Percentiles rank a stretch among this genome's conserved stretches.
Conservation (phyloP, 2,888 invertebrate species). For the Drosophila testacea region DNA sequence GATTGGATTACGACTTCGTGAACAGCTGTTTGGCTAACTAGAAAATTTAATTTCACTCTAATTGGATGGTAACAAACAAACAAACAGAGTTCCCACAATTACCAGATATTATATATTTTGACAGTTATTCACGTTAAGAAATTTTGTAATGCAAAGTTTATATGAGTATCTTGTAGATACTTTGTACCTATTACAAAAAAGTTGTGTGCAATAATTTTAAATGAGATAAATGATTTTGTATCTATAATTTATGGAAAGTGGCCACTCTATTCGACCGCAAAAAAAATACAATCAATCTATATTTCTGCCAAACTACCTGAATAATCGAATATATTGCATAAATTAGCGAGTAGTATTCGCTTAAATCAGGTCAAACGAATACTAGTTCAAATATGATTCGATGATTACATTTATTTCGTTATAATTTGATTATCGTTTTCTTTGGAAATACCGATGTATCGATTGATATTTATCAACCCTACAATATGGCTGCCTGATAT, state of each 20-base stretch:
- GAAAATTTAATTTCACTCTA: background rate
- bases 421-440: background rate
- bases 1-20: background rate
- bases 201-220: background rate
- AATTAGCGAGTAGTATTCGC: conserved; percentile 9
- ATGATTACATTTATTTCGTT: conserved; percentile 12
- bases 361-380: conserved; percentile 12
- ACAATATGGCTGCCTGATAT: conserved; percentile 58
- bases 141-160: background rate
- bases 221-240: background rate
- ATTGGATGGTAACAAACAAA: background rate
- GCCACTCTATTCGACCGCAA: background rate
- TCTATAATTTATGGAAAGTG: background rate
- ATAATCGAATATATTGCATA: background rate
- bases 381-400: background rate
- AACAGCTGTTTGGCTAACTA: background rate
- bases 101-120: too few species aligned
- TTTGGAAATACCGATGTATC: conserved; percentile 25
- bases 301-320: too few species aligned
- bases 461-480: conserved; percentile 40
- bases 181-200: background rate
- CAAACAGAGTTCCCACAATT: background rate
- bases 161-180: too few species aligned
- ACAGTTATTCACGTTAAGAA: background rate
- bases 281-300: background rate